Percentiles rank a stretch among this genome's conserved stretches.
Conservation (phyloP, 2,888 invertebrate species). For the Agonopterix heracliana region DNA sequence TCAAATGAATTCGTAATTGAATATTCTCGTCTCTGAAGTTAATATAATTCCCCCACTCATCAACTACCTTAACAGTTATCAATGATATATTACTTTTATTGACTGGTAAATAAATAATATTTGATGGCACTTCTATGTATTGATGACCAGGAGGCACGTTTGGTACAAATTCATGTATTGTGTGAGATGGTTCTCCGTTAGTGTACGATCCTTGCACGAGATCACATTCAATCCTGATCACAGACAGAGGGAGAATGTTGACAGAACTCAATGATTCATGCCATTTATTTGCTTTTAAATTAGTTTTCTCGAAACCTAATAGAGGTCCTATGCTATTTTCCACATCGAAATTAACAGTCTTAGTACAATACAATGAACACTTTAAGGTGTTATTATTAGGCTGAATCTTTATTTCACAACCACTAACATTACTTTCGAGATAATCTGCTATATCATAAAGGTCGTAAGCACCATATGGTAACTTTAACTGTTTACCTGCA, state of each 20-base stretch:
- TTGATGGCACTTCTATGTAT: neutral
- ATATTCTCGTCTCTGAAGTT: constrained; percentile 9
- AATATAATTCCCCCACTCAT: constrained; percentile 6
- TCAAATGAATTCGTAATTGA: constrained; percentile 8
- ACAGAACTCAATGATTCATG: constrained; percentile 7
- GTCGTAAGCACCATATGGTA: constrained; percentile 26
- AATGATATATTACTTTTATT: constrained; percentile 1
- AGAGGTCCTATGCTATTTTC: constrained; percentile 3
- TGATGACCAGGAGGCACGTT: constrained; percentile 2
- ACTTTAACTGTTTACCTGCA: constrained; percentile 16
- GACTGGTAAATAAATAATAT: neutral
- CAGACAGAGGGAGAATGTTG: constrained; percentile 7
- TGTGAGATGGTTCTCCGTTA: constrained; percentile 2
- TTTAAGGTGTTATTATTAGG: constrained; percentile 29
- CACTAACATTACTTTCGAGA: constrained; percentile 10
- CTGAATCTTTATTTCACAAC: constrained; percentile 1
- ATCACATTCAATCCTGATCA: constrained; percentile 10
- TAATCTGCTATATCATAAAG: constrained; percentile 11
- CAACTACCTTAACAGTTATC: constrained; percentile 1
- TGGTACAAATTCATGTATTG: constrained; percentile 5
- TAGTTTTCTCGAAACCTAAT: constrained; percentile 4
- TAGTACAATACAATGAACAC: constrained; percentile 8
- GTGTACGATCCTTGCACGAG: constrained; percentile 20
- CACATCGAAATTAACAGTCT: constrained; percentile 7
- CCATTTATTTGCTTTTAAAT: constrained; percentile 6